phyloP scores from a whole-genome alignment of 2,888 invertebrate genomes.

The Himalopsyche anomala region DNA sequence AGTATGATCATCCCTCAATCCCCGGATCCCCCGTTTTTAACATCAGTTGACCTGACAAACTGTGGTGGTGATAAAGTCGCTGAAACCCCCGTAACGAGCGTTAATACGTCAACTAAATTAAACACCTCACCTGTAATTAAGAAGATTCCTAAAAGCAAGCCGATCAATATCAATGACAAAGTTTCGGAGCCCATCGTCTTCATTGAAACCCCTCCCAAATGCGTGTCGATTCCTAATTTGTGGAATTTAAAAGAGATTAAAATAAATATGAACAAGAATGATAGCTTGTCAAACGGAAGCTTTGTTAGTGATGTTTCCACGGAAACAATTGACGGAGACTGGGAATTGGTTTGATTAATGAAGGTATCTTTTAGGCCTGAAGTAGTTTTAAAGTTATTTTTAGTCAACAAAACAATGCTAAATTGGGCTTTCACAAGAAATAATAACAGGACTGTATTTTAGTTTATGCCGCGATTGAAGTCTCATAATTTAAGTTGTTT shows the following conservation, averaged over 20 bases:
- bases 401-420: too few relatives aligned
- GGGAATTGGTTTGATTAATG: conserved; percentile 53
- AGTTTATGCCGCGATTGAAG: too few relatives aligned
- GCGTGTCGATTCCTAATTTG: conserved; percentile 77
- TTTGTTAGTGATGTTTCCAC: neutral
- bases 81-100: neutral
- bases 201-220: conserved; percentile 73
- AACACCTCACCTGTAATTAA: conserved; percentile 69
- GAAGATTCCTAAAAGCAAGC: conserved; percentile 61
- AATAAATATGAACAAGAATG: conserved; percentile 65
- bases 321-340: conserved; percentile 48
- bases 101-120: neutral
- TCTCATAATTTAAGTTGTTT: too few relatives aligned
- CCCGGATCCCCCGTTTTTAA: conserved; percentile 52
- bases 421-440: too few relatives aligned
- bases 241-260: conserved; percentile 79
- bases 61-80: neutral
- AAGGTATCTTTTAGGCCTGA: neutral
- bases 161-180: conserved; percentile 58
- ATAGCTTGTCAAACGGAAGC: neutral
- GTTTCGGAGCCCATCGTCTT: conserved; percentile 58
- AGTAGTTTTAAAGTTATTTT: neutral
- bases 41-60: conserved; percentile 28
- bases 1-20: conserved; percentile 57
- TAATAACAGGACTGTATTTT: too few relatives aligned